Evolutionary conservation across 2,888 invertebrate genomes (phyloP).

Genomic region (Ptychoptera contaminata): DNA sequence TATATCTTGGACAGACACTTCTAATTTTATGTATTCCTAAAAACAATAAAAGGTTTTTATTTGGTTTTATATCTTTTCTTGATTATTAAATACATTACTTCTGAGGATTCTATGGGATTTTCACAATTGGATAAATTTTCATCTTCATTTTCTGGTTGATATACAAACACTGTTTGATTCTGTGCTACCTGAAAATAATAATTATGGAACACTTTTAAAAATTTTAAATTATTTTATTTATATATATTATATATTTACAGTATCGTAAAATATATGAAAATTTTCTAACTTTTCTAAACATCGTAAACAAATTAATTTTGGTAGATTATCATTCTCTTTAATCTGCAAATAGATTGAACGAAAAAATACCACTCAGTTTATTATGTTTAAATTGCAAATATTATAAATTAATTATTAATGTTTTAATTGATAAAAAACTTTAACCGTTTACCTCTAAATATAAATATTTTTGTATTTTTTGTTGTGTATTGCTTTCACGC

Average conservation of each 20-base stretch:
- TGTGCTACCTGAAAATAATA: conserved; percentile 7
- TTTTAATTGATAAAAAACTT: not conserved
- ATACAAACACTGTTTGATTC: conserved; percentile 7
- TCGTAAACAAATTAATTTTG: conserved; percentile 9
- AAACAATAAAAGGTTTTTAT: not conserved
- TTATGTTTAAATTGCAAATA: not conserved
- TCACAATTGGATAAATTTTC: conserved; percentile 1
- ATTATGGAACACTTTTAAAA: not conserved
- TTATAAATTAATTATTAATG: no score
- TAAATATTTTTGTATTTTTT: conserved; percentile 11
- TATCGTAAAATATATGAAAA: conserved; percentile 8
- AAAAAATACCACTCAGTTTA: not conserved
- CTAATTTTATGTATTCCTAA: not conserved
- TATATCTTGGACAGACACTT: not conserved
- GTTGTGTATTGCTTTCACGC: conserved; percentile 5
- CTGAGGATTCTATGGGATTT: not conserved
- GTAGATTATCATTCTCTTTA: conserved; percentile 7
- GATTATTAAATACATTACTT: not conserved
- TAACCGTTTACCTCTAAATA: conserved; percentile 8
- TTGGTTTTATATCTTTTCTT: not conserved
- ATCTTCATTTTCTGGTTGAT: not conserved
- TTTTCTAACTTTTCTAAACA: conserved; percentile 10
- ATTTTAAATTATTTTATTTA: not conserved
- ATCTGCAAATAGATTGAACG: conserved; percentile 8
- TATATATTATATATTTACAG: conserved; percentile 4